phyloP scores from a whole-genome alignment of 2,113 vertebrate genomes.

The Bombycilla garrulus region DNA sequence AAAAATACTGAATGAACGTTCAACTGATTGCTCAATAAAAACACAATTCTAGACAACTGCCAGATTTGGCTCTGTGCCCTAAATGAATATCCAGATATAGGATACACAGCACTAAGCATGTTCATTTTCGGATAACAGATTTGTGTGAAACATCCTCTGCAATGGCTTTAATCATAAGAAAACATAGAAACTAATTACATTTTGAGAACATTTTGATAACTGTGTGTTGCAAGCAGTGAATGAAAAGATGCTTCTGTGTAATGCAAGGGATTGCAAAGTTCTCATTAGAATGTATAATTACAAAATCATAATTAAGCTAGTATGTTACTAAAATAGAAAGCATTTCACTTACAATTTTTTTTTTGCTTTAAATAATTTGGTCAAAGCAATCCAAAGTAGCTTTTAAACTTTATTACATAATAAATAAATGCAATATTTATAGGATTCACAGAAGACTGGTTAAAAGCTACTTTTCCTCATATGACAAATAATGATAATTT shows the following conservation, averaged over 20 bases:
- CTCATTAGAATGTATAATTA: background rate
- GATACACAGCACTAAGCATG: conserved; percentile 2
- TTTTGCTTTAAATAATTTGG: background rate
- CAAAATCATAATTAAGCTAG: conserved; percentile 11
- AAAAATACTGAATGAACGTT: conserved; percentile 39
- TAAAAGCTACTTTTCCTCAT: background rate
- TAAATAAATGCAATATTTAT: background rate
- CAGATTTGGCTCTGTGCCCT: conserved; percentile 42
- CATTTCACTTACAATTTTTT: background rate
- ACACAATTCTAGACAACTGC: conserved; percentile 44
- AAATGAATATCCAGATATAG: conserved; percentile 46
- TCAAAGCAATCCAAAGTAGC: background rate
- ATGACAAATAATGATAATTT: background rate
- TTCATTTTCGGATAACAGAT: conserved; percentile 9
- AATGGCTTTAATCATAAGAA: conserved; percentile 38
- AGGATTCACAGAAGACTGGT: background rate
- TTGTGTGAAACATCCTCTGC: conserved; percentile 39
- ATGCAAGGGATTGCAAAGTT: background rate
- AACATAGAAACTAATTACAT: conserved; percentile 54
- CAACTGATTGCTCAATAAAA: conserved; percentile 44
- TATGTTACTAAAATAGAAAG: background rate
- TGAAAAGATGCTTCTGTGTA: conserved; percentile 4
- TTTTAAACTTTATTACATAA: background rate
- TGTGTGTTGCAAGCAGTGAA: conserved; percentile 38
- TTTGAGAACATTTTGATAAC: conserved; percentile 32